Percentiles rank a stretch among this genome's conserved stretches.
Conservation (phyloP, 37 sponge, comb jelly and placozoan species). For the Ianthella basta region DNA sequence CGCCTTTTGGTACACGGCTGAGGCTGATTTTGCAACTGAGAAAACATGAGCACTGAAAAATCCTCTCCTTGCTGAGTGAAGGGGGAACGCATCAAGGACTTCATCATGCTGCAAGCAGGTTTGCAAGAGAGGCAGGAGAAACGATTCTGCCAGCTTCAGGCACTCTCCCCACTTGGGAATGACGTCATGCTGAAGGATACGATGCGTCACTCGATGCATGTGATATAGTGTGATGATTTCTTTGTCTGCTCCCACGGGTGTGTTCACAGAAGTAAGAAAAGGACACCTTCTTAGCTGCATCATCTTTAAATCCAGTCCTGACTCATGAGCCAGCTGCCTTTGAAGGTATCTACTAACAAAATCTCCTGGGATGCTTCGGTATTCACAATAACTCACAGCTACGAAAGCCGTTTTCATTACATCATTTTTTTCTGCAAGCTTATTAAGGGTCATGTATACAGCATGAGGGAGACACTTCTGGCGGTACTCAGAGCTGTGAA, state of each 20-base stretch:
- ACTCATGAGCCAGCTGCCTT: background rate
- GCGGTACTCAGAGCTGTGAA: background rate
- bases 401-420: background rate
- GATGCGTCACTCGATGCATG: slow-evolving; percentile 9
- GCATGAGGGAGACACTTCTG: background rate
- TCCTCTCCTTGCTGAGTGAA: no score
- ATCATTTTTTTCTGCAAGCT: background rate
- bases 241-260: no score
- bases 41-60: no score
- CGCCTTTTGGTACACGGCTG: no score
- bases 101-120: no score
- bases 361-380: background rate
- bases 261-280: no score
- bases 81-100: no score
- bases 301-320: background rate
- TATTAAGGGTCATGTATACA: background rate
- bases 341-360: background rate
- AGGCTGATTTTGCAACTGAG: no score
- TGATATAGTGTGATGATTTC: background rate
- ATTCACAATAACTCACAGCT: background rate
- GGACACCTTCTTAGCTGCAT: no score
- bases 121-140: no score
- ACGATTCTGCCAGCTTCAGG: no score
- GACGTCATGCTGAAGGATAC: background rate
- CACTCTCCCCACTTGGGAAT: background rate